A percentile compares a stretch with the other conserved stretches of the same genome.
Evolutionary conservation across 2,113 vertebrate species (phyloP).

Genomic region (Heterotilapia buettikoferi): DNA sequence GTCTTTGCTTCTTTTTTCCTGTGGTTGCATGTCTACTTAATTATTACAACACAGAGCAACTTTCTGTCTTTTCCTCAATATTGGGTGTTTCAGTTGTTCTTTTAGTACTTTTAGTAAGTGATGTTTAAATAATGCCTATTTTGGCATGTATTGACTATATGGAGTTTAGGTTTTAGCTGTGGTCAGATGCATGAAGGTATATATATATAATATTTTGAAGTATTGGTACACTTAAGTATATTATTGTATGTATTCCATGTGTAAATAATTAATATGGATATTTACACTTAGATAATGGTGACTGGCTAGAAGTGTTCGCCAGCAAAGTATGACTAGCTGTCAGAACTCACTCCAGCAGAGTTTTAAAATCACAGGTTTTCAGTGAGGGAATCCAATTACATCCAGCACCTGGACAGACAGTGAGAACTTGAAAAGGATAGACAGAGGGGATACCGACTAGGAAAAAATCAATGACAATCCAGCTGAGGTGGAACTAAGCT

Average conservation of each 20-base stretch:
- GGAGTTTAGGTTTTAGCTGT: not conserved
- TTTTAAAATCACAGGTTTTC: constrained; percentile 42
- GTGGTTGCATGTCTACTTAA: not conserved
- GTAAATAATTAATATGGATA: not conserved
- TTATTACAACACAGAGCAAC: not conserved
- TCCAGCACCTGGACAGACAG: constrained; percentile 23
- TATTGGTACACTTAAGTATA: not conserved
- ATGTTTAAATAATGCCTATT: not conserved
- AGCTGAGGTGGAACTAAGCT: constrained; percentile 58
- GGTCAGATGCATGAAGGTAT: not conserved
- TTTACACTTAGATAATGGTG: not conserved
- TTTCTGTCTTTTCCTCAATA: not conserved
- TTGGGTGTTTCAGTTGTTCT: not conserved
- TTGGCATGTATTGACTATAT: not conserved
- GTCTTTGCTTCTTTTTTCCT: not conserved
- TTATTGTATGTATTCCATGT: not conserved
- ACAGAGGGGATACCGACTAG: not conserved
- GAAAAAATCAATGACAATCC: constrained; percentile 51
- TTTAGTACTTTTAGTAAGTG: not conserved
- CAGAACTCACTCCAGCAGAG: not conserved
- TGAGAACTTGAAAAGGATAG: not conserved
- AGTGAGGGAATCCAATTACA: constrained; percentile 58
- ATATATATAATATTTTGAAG: not conserved
- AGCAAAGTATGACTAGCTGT: not conserved
- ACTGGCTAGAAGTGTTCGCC: not conserved